Evolutionary conservation across 35 echinoderm and acorn worm species (phyloP).

Genomic region (Hemicentrotus pulcherrimus): DNA sequence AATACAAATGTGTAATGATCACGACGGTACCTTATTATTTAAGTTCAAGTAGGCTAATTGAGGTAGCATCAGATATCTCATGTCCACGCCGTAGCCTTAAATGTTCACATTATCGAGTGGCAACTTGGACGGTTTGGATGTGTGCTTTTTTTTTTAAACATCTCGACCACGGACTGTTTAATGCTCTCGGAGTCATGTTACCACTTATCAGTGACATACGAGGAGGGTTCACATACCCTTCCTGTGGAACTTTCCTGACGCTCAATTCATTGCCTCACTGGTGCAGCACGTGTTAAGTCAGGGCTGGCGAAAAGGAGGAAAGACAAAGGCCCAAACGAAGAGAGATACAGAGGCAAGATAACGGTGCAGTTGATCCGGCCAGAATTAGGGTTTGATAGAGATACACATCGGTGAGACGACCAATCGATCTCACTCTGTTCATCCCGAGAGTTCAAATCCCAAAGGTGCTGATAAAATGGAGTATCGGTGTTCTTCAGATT

Average conservation of each 20-base stretch:
- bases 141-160: background rate
- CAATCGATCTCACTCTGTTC: background rate
- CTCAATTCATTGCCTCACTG: too few species aligned
- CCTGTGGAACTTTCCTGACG: too few species aligned
- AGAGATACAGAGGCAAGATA: too few species aligned
- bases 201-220: background rate
- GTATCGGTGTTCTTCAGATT: background rate
- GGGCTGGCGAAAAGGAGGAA: background rate
- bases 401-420: background rate
- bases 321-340: background rate
- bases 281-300: too few species aligned
- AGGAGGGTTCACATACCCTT: background rate
- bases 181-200: background rate
- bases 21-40: too few species aligned
- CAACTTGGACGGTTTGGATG: background rate
- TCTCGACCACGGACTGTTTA: background rate
- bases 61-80: too few species aligned
- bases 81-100: background rate
- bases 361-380: background rate
- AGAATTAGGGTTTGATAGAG: constrained; percentile 11
- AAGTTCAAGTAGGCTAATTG: too few species aligned
- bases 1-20: too few species aligned
- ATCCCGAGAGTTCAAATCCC: background rate
- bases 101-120: too few species aligned
- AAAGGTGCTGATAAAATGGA: background rate